These are phyloP conservation scores for Bovichtus variegatus DNA, from an alignment of 2,797 vertebrate genomes.

Conservation along the genomic window DNA sequence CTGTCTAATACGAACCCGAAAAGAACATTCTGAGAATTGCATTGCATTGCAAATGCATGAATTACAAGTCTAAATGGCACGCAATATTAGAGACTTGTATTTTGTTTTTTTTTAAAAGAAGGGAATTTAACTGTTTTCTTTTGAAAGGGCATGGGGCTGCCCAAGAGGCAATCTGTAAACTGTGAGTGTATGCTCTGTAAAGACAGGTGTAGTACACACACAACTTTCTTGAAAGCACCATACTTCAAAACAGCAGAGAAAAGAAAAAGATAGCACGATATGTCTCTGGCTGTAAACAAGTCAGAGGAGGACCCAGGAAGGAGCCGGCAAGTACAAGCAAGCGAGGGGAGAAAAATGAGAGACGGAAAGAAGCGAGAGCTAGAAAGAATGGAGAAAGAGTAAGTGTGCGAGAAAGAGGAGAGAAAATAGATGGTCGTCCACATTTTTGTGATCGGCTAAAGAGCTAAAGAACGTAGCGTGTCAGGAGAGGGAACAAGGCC, in stretches of 20 bases:
- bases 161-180: not conserved
- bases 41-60: not conserved
- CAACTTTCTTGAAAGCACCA: not conserved
- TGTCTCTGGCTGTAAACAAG: constrained; percentile 22
- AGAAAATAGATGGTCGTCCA: constrained; percentile 66
- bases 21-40: not conserved
- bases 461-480: constrained; percentile 66
- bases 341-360: constrained; percentile 20
- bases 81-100: not conserved
- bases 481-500: constrained; percentile 60
- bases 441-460: constrained; percentile 68
- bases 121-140: not conserved
- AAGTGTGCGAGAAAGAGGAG: constrained; percentile 30
- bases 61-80: not conserved
- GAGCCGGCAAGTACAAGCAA: not conserved
- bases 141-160: not conserved
- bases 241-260: not conserved
- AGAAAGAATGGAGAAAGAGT: not conserved
- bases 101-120: not conserved
- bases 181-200: not conserved
- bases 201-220: not conserved
- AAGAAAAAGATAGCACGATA: not conserved
- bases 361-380: not conserved
- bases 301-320: not conserved
- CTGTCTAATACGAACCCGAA: not conserved